Conservation (phyloP, 2,113 vertebrate species). For the Serilophus lunatus region DNA sequence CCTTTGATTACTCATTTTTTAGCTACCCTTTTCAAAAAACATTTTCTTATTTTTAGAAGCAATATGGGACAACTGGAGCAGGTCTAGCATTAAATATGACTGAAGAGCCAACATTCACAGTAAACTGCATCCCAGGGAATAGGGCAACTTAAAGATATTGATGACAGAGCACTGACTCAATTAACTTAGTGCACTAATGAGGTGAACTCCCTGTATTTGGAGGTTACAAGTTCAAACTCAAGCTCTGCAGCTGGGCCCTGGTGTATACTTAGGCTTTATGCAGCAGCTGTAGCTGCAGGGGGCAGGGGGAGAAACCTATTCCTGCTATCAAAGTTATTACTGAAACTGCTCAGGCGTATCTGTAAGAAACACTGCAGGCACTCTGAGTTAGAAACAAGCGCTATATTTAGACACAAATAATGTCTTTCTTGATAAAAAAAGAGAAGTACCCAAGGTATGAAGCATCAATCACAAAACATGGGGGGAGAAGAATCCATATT, state of each 20-base stretch:
- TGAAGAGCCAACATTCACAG: constrained; percentile 37
- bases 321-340: constrained; percentile 65
- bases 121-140: constrained; percentile 55
- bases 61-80: background rate
- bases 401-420: constrained; percentile 63
- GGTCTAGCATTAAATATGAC: constrained; percentile 34
- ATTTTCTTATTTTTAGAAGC: background rate
- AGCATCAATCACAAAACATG: background rate
- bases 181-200: constrained; percentile 72
- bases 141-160: constrained; percentile 63
- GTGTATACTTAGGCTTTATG: constrained; percentile 66
- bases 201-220: constrained; percentile 62
- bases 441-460: background rate
- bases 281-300: constrained; percentile 63
- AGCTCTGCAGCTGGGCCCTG: constrained; percentile 59
- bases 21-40: background rate
- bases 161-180: constrained; percentile 65
- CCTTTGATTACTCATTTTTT: background rate
- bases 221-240: constrained; percentile 67
- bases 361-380: constrained; percentile 59
- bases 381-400: constrained; percentile 48
- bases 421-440: constrained; percentile 36
- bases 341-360: constrained; percentile 60
- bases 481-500: background rate
- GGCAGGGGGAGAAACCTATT: constrained; percentile 62